These are phyloP conservation scores for Sisor rabdophorus DNA, from an alignment of 2,113 vertebrate species.

Conservation along the genomic window DNA sequence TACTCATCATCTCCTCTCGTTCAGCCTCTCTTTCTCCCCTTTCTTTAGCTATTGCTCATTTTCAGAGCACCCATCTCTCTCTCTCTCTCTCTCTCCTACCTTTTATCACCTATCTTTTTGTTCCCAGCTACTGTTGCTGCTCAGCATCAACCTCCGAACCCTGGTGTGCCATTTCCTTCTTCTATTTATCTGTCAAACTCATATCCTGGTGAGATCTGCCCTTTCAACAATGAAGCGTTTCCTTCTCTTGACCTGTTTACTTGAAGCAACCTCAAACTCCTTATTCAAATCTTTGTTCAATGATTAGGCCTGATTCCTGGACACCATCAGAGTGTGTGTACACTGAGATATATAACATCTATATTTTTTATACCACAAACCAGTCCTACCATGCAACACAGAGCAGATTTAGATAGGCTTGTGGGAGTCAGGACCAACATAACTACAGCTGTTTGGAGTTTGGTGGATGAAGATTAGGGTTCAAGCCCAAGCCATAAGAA, in stretches of 20 bases:
- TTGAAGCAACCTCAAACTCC: neutral
- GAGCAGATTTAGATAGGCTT: neutral
- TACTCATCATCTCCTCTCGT: constrained; percentile 26
- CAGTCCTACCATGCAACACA: neutral
- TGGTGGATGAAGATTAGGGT: neutral
- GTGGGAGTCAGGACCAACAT: neutral
- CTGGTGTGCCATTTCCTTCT: neutral
- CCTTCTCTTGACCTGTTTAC: neutral
- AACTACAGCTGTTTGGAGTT: neutral
- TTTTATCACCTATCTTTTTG: constrained; percentile 22
- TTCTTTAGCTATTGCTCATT: constrained; percentile 28
- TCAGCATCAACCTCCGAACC: constrained; percentile 15
- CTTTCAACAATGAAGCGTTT: neutral
- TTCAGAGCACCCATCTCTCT: constrained; percentile 18
- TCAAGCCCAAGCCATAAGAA: no score
- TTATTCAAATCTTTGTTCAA: neutral
- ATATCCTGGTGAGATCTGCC: neutral
- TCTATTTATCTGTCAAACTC: constrained; percentile 3
- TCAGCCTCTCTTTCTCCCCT: constrained; percentile 22
- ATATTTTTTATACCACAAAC: neutral
- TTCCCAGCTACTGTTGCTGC: neutral
- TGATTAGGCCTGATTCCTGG: neutral
- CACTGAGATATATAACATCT: neutral
- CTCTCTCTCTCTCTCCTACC: constrained; percentile 13
- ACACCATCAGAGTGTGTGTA: neutral